These are phyloP conservation scores for Rafetus swinhoei DNA, from an alignment of 2,113 vertebrate genomes.

Conservation along the genomic window DNA sequence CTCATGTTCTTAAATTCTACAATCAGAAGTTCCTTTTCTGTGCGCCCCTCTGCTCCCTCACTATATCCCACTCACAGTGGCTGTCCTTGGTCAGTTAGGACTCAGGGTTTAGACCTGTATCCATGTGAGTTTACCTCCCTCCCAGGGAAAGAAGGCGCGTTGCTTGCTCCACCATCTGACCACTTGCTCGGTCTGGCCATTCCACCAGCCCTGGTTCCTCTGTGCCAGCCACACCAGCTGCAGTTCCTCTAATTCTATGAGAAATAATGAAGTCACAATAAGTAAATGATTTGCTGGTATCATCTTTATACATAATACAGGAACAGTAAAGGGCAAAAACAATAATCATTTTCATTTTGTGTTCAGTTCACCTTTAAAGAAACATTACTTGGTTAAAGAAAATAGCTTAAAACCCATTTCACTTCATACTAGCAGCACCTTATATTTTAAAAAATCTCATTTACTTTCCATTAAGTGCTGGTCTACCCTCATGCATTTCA, in stretches of 20 bases:
- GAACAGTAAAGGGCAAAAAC: neutral
- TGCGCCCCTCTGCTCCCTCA: too few relatives aligned
- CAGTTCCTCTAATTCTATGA: neutral
- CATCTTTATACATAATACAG: neutral
- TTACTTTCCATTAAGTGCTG: neutral
- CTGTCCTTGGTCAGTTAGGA: too few relatives aligned
- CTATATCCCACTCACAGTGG: too few relatives aligned
- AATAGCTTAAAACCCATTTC: neutral
- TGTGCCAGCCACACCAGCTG: too few relatives aligned
- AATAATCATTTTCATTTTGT: neutral
- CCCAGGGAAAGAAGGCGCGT: too few relatives aligned
- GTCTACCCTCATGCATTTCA: neutral
- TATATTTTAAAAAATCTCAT: neutral
- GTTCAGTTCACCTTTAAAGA: neutral
- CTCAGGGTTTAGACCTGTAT: too few relatives aligned
- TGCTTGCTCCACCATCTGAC: too few relatives aligned
- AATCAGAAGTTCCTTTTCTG: too few relatives aligned
- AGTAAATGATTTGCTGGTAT: neutral
- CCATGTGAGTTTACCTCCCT: too few relatives aligned
- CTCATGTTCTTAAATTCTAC: too few relatives aligned
- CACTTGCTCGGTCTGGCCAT: too few relatives aligned
- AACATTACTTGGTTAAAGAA: neutral
- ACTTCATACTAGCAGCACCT: neutral
- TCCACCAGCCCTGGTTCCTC: too few relatives aligned
- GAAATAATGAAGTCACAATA: neutral